These are phyloP conservation scores for Notamacropus eugenii DNA, from an alignment of 2,797 vertebrate genomes.

Conservation along the genomic window DNA sequence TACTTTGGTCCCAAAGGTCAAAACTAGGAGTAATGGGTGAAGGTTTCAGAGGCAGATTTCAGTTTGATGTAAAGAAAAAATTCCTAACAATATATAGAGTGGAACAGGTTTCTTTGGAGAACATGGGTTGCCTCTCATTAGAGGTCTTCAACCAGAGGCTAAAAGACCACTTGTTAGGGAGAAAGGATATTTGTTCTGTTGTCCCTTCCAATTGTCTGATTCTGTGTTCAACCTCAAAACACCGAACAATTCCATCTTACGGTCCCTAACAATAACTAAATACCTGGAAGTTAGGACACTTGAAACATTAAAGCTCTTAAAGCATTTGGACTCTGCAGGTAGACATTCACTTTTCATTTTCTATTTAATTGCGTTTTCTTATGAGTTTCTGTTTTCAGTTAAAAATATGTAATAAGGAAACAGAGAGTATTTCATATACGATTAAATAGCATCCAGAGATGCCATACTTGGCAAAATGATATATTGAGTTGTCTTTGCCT, in stretches of 20 bases:
- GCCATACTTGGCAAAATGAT: slow-evolving; percentile 1
- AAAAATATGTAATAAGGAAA: slow-evolving; percentile 11
- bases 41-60: not conserved
- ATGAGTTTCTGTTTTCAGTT: slow-evolving; percentile 12
- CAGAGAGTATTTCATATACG: not conserved
- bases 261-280: not conserved
- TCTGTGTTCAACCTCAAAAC: not conserved
- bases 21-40: not conserved
- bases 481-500: slow-evolving; percentile 1
- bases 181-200: not conserved
- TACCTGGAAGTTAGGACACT: not conserved
- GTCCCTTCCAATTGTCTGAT: not conserved
- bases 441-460: slow-evolving; percentile 23
- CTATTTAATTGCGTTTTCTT: slow-evolving; percentile 15
- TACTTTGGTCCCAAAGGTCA: not conserved
- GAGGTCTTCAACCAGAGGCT: not conserved
- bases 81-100: not conserved
- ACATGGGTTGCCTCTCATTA: not conserved
- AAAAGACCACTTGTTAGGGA: not conserved
- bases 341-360: not conserved
- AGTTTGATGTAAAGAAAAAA: not conserved
- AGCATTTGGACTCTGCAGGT: not conserved
- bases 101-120: not conserved
- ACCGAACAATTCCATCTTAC: not conserved
- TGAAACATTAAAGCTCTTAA: not conserved